A percentile compares a stretch with the other conserved stretches of the same genome.
Conservation (phyloP, 2,113 vertebrate species). For the Amphiprion ocellaris region DNA sequence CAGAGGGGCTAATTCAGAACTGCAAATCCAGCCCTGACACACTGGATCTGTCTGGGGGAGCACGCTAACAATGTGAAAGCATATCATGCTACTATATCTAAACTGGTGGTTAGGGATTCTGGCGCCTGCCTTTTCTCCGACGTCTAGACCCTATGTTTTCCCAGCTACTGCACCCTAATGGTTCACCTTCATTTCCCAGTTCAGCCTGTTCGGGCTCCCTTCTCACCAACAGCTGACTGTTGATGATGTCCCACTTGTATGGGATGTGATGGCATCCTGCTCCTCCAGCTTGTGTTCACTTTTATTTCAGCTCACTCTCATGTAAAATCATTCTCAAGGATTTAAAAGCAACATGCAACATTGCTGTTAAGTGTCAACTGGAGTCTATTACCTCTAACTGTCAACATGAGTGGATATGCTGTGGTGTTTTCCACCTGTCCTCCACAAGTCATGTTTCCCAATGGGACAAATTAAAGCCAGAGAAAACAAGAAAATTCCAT, state of each 20-base stretch:
- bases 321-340: neutral
- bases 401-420: slow-evolving; percentile 16
- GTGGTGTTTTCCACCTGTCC: slow-evolving; percentile 38
- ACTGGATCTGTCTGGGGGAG: slow-evolving; percentile 54
- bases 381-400: slow-evolving; percentile 24
- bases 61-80: slow-evolving; percentile 67
- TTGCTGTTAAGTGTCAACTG: slow-evolving; percentile 11
- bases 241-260: neutral
- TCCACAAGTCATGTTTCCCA: slow-evolving; percentile 24
- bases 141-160: slow-evolving; percentile 53
- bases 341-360: slow-evolving; percentile 1
- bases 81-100: slow-evolving; percentile 74
- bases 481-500: slow-evolving; percentile 17
- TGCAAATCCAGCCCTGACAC: slow-evolving; percentile 69
- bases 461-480: slow-evolving; percentile 12
- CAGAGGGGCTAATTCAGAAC: slow-evolving; percentile 73
- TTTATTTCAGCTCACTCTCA: neutral
- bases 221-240: neutral
- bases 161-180: slow-evolving; percentile 22
- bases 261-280: neutral
- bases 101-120: slow-evolving; percentile 56
- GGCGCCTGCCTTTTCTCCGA: slow-evolving; percentile 63
- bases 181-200: slow-evolving; percentile 22
- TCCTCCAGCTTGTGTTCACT: no score
- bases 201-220: slow-evolving; percentile 11